Percentiles rank a stretch among this genome's conserved stretches.
phyloP scores from a whole-genome alignment of 2,113 vertebrate species.

The Trogon melanurus region DNA sequence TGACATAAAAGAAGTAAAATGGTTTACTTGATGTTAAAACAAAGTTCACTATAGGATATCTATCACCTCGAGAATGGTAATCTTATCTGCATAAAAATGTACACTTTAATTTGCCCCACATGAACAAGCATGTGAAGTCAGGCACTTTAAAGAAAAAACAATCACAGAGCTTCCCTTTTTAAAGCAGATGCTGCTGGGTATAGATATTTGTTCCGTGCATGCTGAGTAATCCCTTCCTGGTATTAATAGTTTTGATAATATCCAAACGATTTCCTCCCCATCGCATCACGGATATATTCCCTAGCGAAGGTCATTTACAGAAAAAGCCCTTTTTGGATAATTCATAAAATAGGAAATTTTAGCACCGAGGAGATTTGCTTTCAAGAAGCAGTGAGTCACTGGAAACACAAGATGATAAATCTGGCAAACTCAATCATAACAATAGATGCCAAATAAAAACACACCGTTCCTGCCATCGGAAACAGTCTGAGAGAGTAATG shows the following conservation, averaged over 20 bases:
- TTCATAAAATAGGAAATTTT: constrained; percentile 38
- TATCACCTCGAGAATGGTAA: not conserved
- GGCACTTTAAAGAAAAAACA: not conserved
- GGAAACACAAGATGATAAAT: not conserved
- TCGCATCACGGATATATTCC: constrained; percentile 17
- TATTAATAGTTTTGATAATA: constrained; percentile 7
- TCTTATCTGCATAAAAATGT: not conserved
- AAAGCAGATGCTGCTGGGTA: not conserved
- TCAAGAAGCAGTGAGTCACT: constrained; percentile 46
- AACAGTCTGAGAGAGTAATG: not conserved
- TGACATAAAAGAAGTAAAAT: not conserved
- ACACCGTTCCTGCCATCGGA: not conserved
- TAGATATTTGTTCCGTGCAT: not conserved
- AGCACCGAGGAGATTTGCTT: constrained; percentile 22
- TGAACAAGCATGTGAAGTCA: not conserved
- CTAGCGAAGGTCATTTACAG: not conserved
- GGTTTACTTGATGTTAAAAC: not conserved
- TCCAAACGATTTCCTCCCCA: constrained; percentile 15
- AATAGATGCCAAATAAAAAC: constrained; percentile 43
- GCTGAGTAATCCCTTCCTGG: constrained; percentile 46
- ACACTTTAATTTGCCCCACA: not conserved
- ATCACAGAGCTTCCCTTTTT: not conserved
- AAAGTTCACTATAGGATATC: not conserved
- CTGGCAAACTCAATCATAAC: constrained; percentile 15
- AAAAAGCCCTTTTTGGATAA: not conserved